Evolutionary conservation across 2,888 invertebrate species (phyloP).

Genomic region (Torymus texanus): DNA sequence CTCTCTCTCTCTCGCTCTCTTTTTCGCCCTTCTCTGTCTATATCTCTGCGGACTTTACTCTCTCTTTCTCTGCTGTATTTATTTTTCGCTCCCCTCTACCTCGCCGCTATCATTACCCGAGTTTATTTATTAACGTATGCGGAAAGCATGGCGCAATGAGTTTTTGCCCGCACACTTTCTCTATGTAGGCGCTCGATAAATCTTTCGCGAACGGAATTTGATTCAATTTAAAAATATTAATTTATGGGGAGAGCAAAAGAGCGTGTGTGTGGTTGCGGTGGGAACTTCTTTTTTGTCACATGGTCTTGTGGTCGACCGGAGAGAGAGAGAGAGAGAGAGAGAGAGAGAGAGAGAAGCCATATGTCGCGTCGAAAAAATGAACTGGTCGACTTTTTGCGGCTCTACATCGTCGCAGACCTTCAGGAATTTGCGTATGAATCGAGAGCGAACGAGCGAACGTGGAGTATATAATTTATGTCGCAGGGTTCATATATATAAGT

Average conservation of each 20-base stretch:
- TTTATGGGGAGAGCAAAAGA: background rate
- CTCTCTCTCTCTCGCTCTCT: conserved; percentile 38
- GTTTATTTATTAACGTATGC: conserved; percentile 29
- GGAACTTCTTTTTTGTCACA: background rate
- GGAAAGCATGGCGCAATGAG: background rate
- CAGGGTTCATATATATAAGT: too few species aligned
- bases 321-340: too few species aligned
- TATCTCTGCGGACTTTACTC: conserved; percentile 37
- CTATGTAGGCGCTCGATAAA: too few species aligned
- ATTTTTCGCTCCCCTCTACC: conserved; percentile 20
- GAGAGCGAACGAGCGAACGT: background rate
- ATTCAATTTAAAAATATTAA: background rate
- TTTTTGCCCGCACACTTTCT: too few species aligned
- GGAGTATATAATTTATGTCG: too few species aligned
- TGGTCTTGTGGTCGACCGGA: too few species aligned
- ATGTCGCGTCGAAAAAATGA: conserved; percentile 17
- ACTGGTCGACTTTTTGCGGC: conserved; percentile 18
- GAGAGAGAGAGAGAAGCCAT: conserved; percentile 8
- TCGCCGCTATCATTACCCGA: conserved; percentile 12
- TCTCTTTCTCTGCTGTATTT: conserved; percentile 46
- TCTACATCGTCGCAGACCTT: background rate
- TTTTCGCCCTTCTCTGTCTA: background rate
- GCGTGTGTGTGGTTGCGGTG: background rate
- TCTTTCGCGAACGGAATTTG: too few species aligned
- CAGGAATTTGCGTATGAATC: conserved; percentile 48